These are phyloP conservation scores for Periophthalmus modestus DNA, from an alignment of 2,113 vertebrate species.

Conservation along the genomic window DNA sequence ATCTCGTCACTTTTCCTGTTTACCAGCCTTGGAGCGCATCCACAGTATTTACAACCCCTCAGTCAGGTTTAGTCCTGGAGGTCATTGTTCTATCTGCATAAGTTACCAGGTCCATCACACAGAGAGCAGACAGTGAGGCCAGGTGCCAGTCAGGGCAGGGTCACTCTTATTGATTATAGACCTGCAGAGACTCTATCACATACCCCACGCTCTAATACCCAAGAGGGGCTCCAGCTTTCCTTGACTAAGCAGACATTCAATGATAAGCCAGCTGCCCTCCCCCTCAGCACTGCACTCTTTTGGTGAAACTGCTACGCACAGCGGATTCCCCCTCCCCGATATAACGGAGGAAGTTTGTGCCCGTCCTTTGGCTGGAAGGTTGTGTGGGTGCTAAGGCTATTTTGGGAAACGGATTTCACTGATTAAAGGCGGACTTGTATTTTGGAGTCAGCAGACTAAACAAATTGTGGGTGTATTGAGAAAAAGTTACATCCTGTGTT, in stretches of 20 bases:
- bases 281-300: slow-evolving; percentile 5
- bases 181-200: slow-evolving; percentile 70
- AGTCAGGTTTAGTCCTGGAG: not conserved
- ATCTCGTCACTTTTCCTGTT: too few relatives aligned
- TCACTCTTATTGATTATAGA: slow-evolving; percentile 66
- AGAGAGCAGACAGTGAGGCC: slow-evolving; percentile 18
- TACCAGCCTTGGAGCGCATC: too few relatives aligned
- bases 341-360: slow-evolving; percentile 53
- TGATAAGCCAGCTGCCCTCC: slow-evolving; percentile 50
- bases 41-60: not conserved
- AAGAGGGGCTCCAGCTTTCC: slow-evolving; percentile 58
- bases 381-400: slow-evolving; percentile 38
- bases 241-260: slow-evolving; percentile 76
- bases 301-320: slow-evolving; percentile 57
- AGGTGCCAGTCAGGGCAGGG: slow-evolving; percentile 38
- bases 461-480: not conserved
- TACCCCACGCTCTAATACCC: slow-evolving; percentile 53
- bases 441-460: slow-evolving; percentile 51
- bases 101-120: slow-evolving; percentile 4
- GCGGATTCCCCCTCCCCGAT: slow-evolving; percentile 57
- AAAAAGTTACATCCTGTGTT: slow-evolving; percentile 23
- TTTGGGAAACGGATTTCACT: slow-evolving; percentile 54
- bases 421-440: slow-evolving; percentile 53
- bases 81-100: not conserved
- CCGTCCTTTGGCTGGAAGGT: slow-evolving; percentile 66